phyloP scores from a whole-genome alignment of 2,888 invertebrate genomes.

The Tetranychus piercei region DNA sequence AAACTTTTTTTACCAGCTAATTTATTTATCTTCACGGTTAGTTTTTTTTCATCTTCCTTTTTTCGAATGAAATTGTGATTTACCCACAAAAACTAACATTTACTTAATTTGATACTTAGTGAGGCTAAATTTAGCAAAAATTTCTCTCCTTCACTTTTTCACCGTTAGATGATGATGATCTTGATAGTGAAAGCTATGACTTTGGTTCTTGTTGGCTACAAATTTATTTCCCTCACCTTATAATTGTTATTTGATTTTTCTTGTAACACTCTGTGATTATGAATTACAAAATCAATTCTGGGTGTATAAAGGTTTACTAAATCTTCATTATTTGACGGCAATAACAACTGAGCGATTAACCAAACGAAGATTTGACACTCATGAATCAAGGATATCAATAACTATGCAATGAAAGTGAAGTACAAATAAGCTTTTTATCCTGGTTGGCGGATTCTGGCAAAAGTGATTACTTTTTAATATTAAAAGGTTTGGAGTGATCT shows the following conservation, averaged over 20 bases:
- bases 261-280: not conserved
- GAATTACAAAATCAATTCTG: not conserved
- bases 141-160: not conserved
- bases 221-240: not conserved
- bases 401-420: no score
- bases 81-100: not conserved
- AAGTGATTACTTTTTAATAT: no score
- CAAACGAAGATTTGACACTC: no score
- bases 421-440: no score
- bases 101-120: not conserved
- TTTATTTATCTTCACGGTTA: not conserved
- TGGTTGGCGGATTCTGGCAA: no score
- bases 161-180: not conserved
- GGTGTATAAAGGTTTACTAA: not conserved
- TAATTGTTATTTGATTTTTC: not conserved
- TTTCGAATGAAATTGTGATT: not conserved
- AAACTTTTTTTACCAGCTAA: not conserved
- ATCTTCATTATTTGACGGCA: not conserved
- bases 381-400: no score
- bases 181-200: not conserved
- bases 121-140: not conserved
- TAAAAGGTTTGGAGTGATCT: no score
- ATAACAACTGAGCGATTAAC: not conserved
- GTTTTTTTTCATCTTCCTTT: not conserved
- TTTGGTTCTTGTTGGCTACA: not conserved